phyloP scores from a whole-genome alignment of 1,140 invertebrate genomes.

The Monochamus saltuarius region DNA sequence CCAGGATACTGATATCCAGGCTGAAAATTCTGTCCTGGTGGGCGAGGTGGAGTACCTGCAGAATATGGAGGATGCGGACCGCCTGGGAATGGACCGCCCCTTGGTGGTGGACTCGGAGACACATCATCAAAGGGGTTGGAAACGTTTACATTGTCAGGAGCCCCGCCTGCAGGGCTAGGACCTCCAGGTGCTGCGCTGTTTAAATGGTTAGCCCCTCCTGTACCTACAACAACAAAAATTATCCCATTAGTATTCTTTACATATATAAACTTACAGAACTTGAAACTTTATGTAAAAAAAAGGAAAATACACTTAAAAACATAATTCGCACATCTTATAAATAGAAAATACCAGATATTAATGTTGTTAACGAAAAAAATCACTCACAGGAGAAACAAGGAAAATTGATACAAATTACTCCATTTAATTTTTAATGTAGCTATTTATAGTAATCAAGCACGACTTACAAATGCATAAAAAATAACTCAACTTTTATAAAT shows the following conservation, averaged over 20 bases:
- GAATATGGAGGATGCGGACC: slow-evolving; percentile 54
- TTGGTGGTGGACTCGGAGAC: slow-evolving; percentile 56
- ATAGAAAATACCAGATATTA: too few species aligned
- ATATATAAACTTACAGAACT: neutral
- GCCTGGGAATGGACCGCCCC: slow-evolving; percentile 45
- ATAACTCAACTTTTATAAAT: too few species aligned
- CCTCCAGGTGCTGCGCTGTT: slow-evolving; percentile 51
- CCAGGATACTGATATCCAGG: slow-evolving; percentile 51
- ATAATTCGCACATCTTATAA: neutral
- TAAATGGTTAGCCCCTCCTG: slow-evolving; percentile 48
- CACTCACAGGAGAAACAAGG: too few species aligned
- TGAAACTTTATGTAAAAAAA: neutral
- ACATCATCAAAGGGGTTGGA: slow-evolving; percentile 81
- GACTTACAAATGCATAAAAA: too few species aligned
- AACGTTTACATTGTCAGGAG: slow-evolving; percentile 70
- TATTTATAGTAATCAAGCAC: too few species aligned
- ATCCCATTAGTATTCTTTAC: neutral
- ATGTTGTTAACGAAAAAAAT: too few species aligned
- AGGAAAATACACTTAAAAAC: neutral
- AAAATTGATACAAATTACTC: too few species aligned
- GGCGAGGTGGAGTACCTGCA: slow-evolving; percentile 49
- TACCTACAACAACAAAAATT: slow-evolving; percentile 33
- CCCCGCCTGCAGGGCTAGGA: slow-evolving; percentile 51
- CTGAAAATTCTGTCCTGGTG: slow-evolving; percentile 34
- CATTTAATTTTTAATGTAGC: too few species aligned